Evolutionary conservation across 2,888 invertebrate species (phyloP).

Genomic region (Phengaris alcon): DNA sequence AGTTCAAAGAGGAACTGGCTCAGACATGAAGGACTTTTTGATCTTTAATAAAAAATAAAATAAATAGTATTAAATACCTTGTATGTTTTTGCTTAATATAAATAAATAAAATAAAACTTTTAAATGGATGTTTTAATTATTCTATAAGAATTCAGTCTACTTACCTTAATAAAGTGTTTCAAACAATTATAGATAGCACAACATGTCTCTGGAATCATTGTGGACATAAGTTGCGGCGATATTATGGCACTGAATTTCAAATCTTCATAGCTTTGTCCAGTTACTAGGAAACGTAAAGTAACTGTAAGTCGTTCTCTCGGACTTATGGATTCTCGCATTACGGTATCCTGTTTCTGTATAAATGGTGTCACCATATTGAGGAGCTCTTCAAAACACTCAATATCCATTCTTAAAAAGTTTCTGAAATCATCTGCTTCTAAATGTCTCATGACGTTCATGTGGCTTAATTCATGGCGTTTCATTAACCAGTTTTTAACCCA

Average conservation of each 20-base stretch:
- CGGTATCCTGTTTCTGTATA: no score
- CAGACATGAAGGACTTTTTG: slow-evolving; percentile 23
- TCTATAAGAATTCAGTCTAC: slow-evolving; percentile 26
- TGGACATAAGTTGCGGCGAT: slow-evolving; percentile 36
- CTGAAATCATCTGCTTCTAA: no score
- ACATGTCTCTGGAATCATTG: slow-evolving; percentile 36
- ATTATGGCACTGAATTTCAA: slow-evolving; percentile 36
- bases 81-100: slow-evolving; percentile 19
- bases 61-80: slow-evolving; percentile 22
- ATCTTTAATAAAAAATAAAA: slow-evolving; percentile 24
- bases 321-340: slow-evolving; percentile 27
- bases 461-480: no score
- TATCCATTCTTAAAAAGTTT: no score
- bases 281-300: slow-evolving; percentile 28
- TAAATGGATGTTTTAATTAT: slow-evolving; percentile 29
- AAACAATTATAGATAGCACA: slow-evolving; percentile 34
- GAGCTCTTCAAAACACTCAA: slow-evolving; percentile 25
- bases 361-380: slow-evolving; percentile 36
- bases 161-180: slow-evolving; percentile 31
- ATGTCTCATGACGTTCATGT: no score
- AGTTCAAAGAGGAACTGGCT: slow-evolving; percentile 20
- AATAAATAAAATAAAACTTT: slow-evolving; percentile 29
- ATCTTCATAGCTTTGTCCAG: slow-evolving; percentile 37
- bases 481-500: no score
- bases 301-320: slow-evolving; percentile 34